Evolutionary conservation across 2,888 invertebrate species (phyloP), one percentile per base, ranked within the genome.

Genomic region (Penaeus monodon): DNA sequence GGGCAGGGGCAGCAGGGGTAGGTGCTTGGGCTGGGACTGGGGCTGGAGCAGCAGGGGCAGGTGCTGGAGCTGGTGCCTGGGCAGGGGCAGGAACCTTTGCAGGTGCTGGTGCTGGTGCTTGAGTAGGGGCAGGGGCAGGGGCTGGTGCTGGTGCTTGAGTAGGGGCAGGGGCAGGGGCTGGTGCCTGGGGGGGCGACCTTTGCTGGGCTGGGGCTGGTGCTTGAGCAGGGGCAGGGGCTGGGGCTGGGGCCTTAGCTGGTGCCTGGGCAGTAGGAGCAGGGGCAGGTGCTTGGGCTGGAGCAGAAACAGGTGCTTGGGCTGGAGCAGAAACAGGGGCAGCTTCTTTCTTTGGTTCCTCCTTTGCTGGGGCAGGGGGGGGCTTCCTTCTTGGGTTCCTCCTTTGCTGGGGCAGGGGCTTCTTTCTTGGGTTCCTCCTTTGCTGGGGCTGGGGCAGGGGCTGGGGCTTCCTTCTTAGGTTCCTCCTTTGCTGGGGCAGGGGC

Each of bases 51-150:
- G 17, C 65, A 49, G 80, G 49, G 1, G 29, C 64, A 27, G 79
- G 63, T 1, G 44, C 17, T 27, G 80, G n/a, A 2, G 73, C 27
- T 24, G 74, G 7, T 38, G 74, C 38, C 24, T 12, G 24, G 22
- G 2, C n/a, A 12, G 66, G 49, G 7, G 2, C 57, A 17, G 57
- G 17, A 27, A 22, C 63, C 1, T 0, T 0, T 17, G 65, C 64
- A 0, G 24, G 57, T 0, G 80, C 63, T 2, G n/a, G 64, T 12
- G 63, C 65, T 27, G 63, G n/a, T 0, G 78, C 73, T 20, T 22
- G n/a, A 20, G 73, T 49, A 33, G 83, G 68, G n/a, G 57, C 73
- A 10, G 73, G 57, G 22, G 82, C 63, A 49, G 82, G 70, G 29
- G 73, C 14, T 27, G 73, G 20, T 2, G 57, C 80, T n/a, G 82